These are phyloP conservation scores for Trachythela sp. DNA, from an alignment of 64 coral and sea anemone species.

Conservation along the genomic window DNA sequence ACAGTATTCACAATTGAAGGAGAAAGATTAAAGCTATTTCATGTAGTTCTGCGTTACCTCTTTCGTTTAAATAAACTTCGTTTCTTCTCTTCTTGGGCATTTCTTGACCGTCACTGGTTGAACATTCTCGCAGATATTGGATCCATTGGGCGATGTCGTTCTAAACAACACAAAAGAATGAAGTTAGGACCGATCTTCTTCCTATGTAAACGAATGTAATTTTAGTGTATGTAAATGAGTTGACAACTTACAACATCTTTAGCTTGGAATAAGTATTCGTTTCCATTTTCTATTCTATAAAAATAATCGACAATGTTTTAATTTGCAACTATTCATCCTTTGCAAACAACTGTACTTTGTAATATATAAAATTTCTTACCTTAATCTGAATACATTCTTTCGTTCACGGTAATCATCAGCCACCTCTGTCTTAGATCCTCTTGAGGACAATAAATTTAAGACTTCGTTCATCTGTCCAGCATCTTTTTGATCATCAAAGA, in stretches of 20 bases:
- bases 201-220: neutral
- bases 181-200: neutral
- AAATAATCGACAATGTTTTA: neutral
- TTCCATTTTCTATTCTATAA: constrained; percentile 3
- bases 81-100: constrained; percentile 1
- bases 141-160: constrained; percentile 11
- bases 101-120: neutral
- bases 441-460: constrained; percentile 17
- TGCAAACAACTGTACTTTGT: too few relatives aligned
- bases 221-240: neutral
- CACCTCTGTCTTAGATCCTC: constrained; percentile 55
- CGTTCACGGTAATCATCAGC: constrained; percentile 88
- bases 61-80: constrained; percentile 18
- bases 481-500: constrained; percentile 93
- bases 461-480: constrained; percentile 27
- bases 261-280: constrained; percentile 27
- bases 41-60: neutral
- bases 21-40: neutral
- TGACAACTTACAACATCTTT: neutral
- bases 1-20: neutral
- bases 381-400: constrained; percentile 92
- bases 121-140: neutral
- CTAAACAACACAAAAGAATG: neutral
- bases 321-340: too few relatives aligned
- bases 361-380: constrained; percentile 29